Evolutionary conservation across 92 coral and sea anemone genomes (phyloP).

Genomic region (Plumapathes pennacea): DNA sequence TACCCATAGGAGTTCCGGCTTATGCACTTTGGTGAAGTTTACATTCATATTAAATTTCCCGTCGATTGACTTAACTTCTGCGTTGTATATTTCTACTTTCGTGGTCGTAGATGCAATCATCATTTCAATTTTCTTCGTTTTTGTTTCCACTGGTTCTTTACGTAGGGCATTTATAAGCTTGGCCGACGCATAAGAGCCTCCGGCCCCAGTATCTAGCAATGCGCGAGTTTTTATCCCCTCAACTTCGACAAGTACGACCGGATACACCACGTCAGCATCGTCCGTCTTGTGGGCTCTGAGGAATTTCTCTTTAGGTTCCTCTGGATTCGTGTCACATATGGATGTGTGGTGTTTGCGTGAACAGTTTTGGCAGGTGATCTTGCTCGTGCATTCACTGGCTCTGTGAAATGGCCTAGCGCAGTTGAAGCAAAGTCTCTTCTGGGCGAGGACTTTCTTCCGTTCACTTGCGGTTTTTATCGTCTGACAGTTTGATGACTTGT

Average conservation of each 20-base stretch:
- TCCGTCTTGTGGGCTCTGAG: no score
- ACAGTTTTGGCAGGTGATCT: no score
- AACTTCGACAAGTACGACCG: slow-evolving; percentile 26
- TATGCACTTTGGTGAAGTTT: slow-evolving; percentile 46
- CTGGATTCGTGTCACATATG: no score
- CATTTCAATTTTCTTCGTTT: slow-evolving; percentile 53
- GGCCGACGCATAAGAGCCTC: slow-evolving; percentile 50
- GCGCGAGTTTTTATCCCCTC: slow-evolving; percentile 39
- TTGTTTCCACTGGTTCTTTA: slow-evolving; percentile 23
- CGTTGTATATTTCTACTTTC: slow-evolving; percentile 38
- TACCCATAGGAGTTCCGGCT: slow-evolving; percentile 53
- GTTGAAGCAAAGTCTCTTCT: no score
- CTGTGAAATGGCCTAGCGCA: no score
- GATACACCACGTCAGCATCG: no score
- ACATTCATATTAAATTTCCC: slow-evolving; percentile 42
- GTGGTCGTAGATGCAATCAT: slow-evolving; percentile 34
- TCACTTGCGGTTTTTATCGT: no score
- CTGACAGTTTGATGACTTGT: no score
- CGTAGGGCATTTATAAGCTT: slow-evolving; percentile 32
- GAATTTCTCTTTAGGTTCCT: no score
- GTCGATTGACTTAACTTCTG: slow-evolving; percentile 28
- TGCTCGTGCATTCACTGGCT: no score
- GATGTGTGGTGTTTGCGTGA: no score
- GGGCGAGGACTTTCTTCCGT: no score
- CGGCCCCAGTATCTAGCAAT: slow-evolving; percentile 42